Conservation (phyloP, 1,140 invertebrate species). For the Aphaenogaster rudis region DNA sequence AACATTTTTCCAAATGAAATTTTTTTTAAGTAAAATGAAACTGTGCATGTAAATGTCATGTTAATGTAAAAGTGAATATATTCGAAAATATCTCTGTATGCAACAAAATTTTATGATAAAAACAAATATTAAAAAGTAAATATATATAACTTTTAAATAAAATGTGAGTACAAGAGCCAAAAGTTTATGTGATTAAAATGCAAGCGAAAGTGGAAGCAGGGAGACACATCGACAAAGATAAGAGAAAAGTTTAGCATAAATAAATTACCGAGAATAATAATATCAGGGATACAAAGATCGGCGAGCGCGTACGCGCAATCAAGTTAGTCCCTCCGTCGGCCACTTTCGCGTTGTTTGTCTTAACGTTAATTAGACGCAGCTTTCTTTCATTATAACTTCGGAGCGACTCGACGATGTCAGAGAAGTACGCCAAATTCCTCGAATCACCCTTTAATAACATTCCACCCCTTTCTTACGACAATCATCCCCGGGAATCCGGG, state of each 20-base stretch:
- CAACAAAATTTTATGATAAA: background rate
- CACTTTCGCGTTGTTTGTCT: conserved; percentile 65
- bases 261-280: conserved; percentile 51
- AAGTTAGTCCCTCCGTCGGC: conserved; percentile 23
- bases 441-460: conserved; percentile 74
- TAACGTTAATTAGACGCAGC: conserved; percentile 73
- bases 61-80: background rate
- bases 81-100: background rate
- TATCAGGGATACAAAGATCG: conserved; percentile 25
- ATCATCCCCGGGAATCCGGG: conserved; percentile 62
- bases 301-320: conserved; percentile 37
- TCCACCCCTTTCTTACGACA: conserved; percentile 75
- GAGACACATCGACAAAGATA: conserved; percentile 21
- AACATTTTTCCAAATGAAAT: conserved; percentile 1
- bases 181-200: conserved; percentile 6
- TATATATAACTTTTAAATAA: background rate
- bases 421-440: conserved; percentile 58
- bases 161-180: background rate
- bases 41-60: background rate
- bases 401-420: conserved; percentile 44
- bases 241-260: conserved; percentile 52
- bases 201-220: background rate
- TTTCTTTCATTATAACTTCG: conserved; percentile 72
- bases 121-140: background rate
- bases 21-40: conserved; percentile 3